phyloP scores from a whole-genome alignment of 2,113 vertebrate species.

The Cebidichthys violaceus region DNA sequence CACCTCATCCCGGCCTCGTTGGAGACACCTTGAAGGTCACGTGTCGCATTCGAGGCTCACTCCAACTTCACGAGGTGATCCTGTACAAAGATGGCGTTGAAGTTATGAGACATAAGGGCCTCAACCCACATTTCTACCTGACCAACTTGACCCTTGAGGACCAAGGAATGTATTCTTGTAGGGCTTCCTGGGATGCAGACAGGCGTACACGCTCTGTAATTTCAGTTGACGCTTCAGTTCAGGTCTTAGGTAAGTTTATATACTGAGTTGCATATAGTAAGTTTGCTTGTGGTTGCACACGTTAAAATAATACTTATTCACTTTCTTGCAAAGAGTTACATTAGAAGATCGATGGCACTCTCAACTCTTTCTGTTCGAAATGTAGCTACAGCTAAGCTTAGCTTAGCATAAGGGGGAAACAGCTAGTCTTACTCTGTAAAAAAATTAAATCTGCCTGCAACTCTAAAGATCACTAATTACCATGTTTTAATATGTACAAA shows the following conservation, averaged over 20 bases:
- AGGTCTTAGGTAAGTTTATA: constrained; percentile 72
- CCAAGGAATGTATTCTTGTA: constrained; percentile 75
- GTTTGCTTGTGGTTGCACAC: background rate
- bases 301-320: background rate
- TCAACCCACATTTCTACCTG: constrained; percentile 32
- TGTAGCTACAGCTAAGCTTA: background rate
- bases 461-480: background rate
- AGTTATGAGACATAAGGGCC: constrained; percentile 33
- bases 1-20: constrained; percentile 39
- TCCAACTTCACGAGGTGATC: constrained; percentile 38
- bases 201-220: background rate
- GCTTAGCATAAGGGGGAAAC: too few species aligned
- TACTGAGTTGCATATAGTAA: background rate
- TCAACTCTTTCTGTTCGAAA: background rate
- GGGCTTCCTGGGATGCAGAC: constrained; percentile 67
- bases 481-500: background rate
- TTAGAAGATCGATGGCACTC: background rate
- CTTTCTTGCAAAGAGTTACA: background rate
- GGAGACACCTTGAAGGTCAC: constrained; percentile 54
- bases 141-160: constrained; percentile 51
- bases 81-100: constrained; percentile 75
- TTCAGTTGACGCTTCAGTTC: constrained; percentile 50
- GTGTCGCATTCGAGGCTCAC: constrained; percentile 62
- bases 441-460: background rate
- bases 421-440: too few species aligned